Percentiles rank a stretch among this genome's conserved stretches.
These are phyloP conservation scores for Mystacides longicornis DNA, from an alignment of 2,888 invertebrate genomes.

Conservation along the genomic window DNA sequence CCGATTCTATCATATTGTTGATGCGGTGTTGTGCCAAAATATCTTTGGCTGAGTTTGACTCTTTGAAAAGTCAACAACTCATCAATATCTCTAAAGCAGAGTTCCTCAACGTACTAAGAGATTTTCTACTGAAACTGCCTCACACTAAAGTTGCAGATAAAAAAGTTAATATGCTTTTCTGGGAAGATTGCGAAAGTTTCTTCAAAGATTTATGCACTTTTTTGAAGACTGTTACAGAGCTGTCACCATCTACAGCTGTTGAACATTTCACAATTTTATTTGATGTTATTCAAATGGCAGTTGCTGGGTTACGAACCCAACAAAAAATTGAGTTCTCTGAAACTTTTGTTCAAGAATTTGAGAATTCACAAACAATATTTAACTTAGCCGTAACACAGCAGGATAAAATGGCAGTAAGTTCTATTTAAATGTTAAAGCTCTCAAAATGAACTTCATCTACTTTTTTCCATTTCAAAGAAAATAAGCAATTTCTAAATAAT, in stretches of 20 bases:
- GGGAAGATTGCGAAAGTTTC: conserved; percentile 3
- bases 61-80: not conserved
- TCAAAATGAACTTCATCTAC: no score
- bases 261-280: conserved; percentile 3
- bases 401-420: conserved; percentile 1
- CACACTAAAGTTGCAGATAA: not conserved
- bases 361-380: conserved; percentile 3
- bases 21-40: conserved; percentile 3
- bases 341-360: not conserved
- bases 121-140: conserved; percentile 3
- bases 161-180: conserved; percentile 5
- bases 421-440: no score
- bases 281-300: not conserved
- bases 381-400: not conserved
- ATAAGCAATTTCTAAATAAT: no score
- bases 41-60: conserved; percentile 1
- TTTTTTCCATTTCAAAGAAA: no score
- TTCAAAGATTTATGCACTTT: not conserved
- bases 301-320: not conserved
- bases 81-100: conserved; percentile 2
- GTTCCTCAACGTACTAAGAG: not conserved
- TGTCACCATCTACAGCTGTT: conserved; percentile 6
- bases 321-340: not conserved
- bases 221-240: not conserved
- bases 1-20: conserved; percentile 1